Base-by-base conservation (phyloP, 2,888 invertebrate species). In the Tetanocera ferruginea region DNA sequence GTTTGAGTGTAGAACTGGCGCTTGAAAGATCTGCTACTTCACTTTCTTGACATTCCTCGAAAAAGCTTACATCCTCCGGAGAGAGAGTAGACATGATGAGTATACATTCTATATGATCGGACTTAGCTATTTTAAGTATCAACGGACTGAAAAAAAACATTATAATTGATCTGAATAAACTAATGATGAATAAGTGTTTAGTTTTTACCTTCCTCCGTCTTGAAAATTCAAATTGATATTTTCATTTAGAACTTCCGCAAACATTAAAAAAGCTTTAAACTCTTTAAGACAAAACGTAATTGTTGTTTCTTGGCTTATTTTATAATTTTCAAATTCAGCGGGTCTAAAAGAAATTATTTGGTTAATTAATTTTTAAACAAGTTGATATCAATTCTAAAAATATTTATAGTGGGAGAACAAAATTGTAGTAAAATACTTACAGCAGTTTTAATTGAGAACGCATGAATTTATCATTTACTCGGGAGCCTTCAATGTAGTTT, bases 221-320 rank as follows among this genome's bases (percentile, higher is more conserved):
- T 95, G 94, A 90, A 97, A 97, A 86, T 93, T 92, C 60, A 96
- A 87, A 66, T 92, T 91, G 5, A 97, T 84, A 73, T 94, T 93
- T 75, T 95, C 90, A 84, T 92, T 93, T 9, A 94, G 91, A 1
- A 92, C 91, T 89, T 97, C 97, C 0, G 96, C 94, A 90, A 97
- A 96, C 31, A 92, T 90, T 28, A 97, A 89, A 19, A 96, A 91
- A 1, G 97, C 95, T 87, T 94, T 91, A 77, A 97, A 93, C 86
- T 97, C 97, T 88, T 95, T 96, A 73, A 97, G 90, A 80, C 96
- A 95, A 89, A 97, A 97, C 81, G 97, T 97, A 43, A 97, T 92
- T 28, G 92, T 92, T 0, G 94, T 93, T 83, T 94, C 94, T 74
- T 91, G 82, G 0, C 78, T 76, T 23, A 89, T 84, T 55, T 81